Evolutionary conservation across 2,113 vertebrate genomes (phyloP), one percentile per base, ranked within the genome.

Genomic region (Gallinago jamesoni): DNA sequence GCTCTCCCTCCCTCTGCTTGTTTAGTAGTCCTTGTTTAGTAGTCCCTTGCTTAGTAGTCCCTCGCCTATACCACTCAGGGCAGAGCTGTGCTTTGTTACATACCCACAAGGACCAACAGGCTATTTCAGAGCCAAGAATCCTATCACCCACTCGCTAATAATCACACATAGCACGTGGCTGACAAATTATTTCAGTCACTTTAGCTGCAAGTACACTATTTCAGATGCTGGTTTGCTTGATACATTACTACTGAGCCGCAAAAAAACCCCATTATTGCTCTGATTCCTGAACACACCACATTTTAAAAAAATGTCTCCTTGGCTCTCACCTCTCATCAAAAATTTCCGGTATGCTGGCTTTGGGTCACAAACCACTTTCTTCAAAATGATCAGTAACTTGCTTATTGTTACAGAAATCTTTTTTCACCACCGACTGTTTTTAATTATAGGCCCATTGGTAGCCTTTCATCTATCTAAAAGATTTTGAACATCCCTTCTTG

Each of bases 361-460:
- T 53, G 20, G 39, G 12, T 81, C 64, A 87, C 47, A 94, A 93
- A 70, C 6, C 25, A 23, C 13, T 90, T 91, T 41, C 52, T 95
- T 85, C 56, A 24, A 94, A 84, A 52, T 78, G 21, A 69, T 31
- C 35, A 24, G 35, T 57, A 48, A 67, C 81, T 56, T 39, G 27
- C 9, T 27, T 45, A n/a, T 48, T 91, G n/a, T 24, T 80, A 59
- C 21, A 79, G 22, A 75, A 59, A 43, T 31, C 21, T 84, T 48
- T 37, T 93, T 87, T 41, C 37, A 24, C 21, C 23, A 28, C 75
- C 62, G 43, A 39, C 33, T 79, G 43, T 75, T 70, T 57, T 94
- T 94, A 85, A 91, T 96, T 92, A 84, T 39, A 93, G 41, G 64
- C 31, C 35, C 47, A 12, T 68, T 87, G 24, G 63, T 78, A 94